Evolutionary conservation across 2,113 vertebrate species (phyloP).

Genomic region (Hystrix cristata): DNA sequence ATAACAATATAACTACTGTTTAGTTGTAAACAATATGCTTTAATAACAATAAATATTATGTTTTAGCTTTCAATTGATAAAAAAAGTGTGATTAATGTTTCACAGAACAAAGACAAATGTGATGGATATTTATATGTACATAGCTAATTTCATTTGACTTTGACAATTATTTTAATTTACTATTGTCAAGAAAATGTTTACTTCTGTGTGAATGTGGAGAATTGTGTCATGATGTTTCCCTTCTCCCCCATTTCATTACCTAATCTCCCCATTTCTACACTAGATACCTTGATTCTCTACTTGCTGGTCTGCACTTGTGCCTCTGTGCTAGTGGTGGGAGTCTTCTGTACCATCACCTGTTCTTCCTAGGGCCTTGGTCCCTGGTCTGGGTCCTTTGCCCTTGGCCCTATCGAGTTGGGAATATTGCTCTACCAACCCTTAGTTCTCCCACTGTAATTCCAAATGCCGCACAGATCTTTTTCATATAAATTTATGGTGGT

Average conservation of each 20-base stretch:
- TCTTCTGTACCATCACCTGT: background rate
- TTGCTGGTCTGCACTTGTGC: background rate
- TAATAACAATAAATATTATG: too few species aligned
- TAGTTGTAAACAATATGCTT: too few species aligned
- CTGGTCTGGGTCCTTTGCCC: background rate
- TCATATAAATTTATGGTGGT: background rate
- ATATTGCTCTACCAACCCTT: background rate
- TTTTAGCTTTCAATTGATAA: background rate
- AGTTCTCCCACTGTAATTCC: background rate
- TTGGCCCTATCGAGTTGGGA: background rate
- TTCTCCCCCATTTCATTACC: background rate
- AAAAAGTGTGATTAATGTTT: background rate
- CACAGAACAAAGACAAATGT: background rate
- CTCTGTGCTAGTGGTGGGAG: background rate
- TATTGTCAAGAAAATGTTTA: background rate
- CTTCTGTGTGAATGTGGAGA: background rate
- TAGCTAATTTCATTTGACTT: conserved; percentile 8
- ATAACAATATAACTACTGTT: background rate
- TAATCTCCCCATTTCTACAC: accelerated
- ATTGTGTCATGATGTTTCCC: background rate
- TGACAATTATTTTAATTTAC: background rate
- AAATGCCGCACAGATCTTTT: background rate
- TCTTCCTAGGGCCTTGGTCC: background rate
- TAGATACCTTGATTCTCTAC: background rate
- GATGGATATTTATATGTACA: background rate